Evolutionary conservation across 2,113 vertebrate species (phyloP).

Genomic region (Hemichromis elongatus): DNA sequence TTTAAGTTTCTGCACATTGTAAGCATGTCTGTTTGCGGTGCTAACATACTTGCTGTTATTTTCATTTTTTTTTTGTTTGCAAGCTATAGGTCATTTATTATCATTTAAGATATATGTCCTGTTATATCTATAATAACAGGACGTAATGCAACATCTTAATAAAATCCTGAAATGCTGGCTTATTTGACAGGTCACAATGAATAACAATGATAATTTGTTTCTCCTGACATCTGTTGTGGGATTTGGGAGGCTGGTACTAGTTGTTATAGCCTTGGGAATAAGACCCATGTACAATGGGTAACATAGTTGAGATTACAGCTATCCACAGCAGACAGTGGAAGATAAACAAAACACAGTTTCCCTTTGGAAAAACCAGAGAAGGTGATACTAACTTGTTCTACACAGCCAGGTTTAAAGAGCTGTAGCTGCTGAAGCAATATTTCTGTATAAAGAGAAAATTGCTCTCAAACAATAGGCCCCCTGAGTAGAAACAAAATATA

Average conservation of each 20-base stretch:
- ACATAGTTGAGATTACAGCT: slow-evolving; percentile 41
- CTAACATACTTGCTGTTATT: slow-evolving; percentile 2
- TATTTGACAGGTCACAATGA: slow-evolving; percentile 51
- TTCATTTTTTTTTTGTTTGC: background rate
- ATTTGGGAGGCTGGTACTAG: slow-evolving; percentile 26
- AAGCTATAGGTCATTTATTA: slow-evolving; percentile 9
- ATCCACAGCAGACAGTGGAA: slow-evolving; percentile 26
- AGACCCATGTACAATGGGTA: slow-evolving; percentile 35
- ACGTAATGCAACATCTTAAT: slow-evolving; percentile 27
- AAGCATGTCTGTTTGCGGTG: background rate
- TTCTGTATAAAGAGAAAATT: slow-evolving; percentile 4
- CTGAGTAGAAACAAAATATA: background rate
- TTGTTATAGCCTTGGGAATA: slow-evolving; percentile 29
- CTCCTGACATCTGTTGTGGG: slow-evolving; percentile 38
- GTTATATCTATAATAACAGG: slow-evolving; percentile 4
- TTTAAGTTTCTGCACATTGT: background rate
- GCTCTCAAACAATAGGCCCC: background rate
- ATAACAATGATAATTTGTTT: slow-evolving; percentile 57
- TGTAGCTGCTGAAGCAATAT: background rate
- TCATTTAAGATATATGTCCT: background rate
- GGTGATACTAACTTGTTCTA: background rate
- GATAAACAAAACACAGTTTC: slow-evolving; percentile 17
- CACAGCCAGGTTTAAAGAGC: slow-evolving; percentile 1
- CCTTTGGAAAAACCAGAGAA: background rate
- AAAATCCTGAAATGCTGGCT: slow-evolving; percentile 31